These are phyloP conservation scores for Meandrusa payeni DNA, from an alignment of 2,888 invertebrate genomes.

Conservation along the genomic window DNA sequence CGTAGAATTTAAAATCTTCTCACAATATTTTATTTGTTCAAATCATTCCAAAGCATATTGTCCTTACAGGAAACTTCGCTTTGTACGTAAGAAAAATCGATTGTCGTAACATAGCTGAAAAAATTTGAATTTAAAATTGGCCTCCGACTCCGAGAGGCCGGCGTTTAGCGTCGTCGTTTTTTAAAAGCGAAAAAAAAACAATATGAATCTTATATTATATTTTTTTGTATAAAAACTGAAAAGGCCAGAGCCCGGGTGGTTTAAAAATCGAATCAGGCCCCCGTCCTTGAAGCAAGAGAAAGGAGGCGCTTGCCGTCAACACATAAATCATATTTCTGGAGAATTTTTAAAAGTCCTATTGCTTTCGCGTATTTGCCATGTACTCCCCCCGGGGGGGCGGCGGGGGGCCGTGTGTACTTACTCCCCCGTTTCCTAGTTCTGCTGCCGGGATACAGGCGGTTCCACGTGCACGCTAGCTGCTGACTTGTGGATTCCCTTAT, in stretches of 20 bases:
- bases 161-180: slow-evolving; percentile 7
- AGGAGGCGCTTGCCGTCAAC: slow-evolving; percentile 75
- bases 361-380: slow-evolving; percentile 82
- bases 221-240: slow-evolving; percentile 28
- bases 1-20: too few species aligned
- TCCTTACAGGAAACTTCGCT: neutral
- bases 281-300: slow-evolving; percentile 70
- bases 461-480: slow-evolving; percentile 29
- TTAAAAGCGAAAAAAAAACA: slow-evolving; percentile 36
- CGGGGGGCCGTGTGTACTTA: slow-evolving; percentile 74
- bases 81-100: slow-evolving; percentile 6
- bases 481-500: too few species aligned
- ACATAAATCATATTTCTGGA: slow-evolving; percentile 81
- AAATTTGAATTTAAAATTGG: slow-evolving; percentile 20
- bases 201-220: slow-evolving; percentile 30
- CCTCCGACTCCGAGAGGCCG: neutral
- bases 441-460: slow-evolving; percentile 51
- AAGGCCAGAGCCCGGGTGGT: slow-evolving; percentile 53
- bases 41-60: too few species aligned
- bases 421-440: slow-evolving; percentile 80
- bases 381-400: slow-evolving; percentile 64
- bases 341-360: slow-evolving; percentile 82
- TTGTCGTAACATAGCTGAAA: neutral
- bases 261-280: slow-evolving; percentile 80
- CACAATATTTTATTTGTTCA: too few species aligned